Percentiles rank a stretch among this genome's conserved stretches.
phyloP scores from a whole-genome alignment of 2,888 invertebrate species.

The Pedicia rivosa region DNA sequence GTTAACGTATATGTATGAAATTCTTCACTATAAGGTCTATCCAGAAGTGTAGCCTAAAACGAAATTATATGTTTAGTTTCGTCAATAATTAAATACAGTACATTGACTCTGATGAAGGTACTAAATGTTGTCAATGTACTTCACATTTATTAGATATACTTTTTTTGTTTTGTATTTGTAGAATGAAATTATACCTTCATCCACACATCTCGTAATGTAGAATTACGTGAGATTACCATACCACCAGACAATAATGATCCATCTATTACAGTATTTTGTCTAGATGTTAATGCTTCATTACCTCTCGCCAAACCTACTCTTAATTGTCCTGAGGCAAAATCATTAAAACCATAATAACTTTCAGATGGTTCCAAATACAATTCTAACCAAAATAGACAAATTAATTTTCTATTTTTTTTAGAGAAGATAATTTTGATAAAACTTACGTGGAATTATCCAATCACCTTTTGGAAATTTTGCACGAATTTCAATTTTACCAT shows the following conservation, averaged over 20 bases:
- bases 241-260: conserved; percentile 21
- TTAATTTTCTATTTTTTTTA: not conserved
- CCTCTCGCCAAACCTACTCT: conserved; percentile 54
- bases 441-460: conserved; percentile 59
- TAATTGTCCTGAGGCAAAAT: conserved; percentile 48
- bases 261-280: conserved; percentile 17
- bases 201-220: conserved; percentile 27
- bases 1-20: conserved; percentile 52
- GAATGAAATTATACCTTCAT: conserved; percentile 17
- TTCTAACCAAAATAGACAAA: conserved; percentile 30
- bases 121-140: no score
- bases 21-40: no score
- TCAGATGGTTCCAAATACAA: conserved; percentile 46
- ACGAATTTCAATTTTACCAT: conserved; percentile 48
- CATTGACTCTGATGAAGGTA: no score
- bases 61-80: no score
- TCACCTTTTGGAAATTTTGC: conserved; percentile 59
- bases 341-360: conserved; percentile 40
- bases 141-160: no score
- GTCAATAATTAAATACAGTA: no score
- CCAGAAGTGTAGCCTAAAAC: no score
- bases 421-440: not conserved
- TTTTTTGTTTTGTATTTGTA: no score
- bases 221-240: conserved; percentile 17
- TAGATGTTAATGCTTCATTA: conserved; percentile 30